Conservation (phyloP, 2,113 vertebrate species). For the Paedocypris sp. region DNA sequence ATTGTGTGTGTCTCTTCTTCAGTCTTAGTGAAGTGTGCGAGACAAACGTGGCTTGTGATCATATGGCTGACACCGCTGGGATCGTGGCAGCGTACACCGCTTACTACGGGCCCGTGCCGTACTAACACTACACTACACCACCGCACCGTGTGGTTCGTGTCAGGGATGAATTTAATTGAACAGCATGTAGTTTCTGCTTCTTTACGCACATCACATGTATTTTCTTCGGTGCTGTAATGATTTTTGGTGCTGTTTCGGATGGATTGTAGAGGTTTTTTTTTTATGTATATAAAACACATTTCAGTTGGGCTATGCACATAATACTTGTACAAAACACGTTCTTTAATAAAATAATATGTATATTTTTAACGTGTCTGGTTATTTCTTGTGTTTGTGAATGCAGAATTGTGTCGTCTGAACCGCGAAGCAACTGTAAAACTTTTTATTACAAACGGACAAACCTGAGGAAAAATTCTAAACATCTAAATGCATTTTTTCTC, state of each 20-base stretch:
- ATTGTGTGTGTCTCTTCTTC: constrained; percentile 18
- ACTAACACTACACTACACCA: constrained; percentile 48
- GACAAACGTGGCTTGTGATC: constrained; percentile 61
- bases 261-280: too few relatives aligned
- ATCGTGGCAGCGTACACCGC: constrained; percentile 63
- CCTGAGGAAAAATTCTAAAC: too few relatives aligned
- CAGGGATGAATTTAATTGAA: too few relatives aligned
- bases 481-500: too few relatives aligned
- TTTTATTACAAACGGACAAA: too few relatives aligned
- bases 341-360: background rate
- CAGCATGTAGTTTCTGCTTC: too few relatives aligned
- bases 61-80: constrained; percentile 65
- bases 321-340: constrained; percentile 11
- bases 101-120: constrained; percentile 65
- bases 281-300: background rate
- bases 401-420: too few relatives aligned
- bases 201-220: too few relatives aligned
- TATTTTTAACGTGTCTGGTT: background rate
- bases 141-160: too few relatives aligned
- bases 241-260: too few relatives aligned
- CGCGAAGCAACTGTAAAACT: too few relatives aligned
- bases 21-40: constrained; percentile 73
- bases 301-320: background rate
- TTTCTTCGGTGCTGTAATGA: too few relatives aligned
- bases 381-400: constrained; percentile 11